Base-by-base conservation (phyloP, 2,888 invertebrate species). In the Tetrapedia diversipes region DNA sequence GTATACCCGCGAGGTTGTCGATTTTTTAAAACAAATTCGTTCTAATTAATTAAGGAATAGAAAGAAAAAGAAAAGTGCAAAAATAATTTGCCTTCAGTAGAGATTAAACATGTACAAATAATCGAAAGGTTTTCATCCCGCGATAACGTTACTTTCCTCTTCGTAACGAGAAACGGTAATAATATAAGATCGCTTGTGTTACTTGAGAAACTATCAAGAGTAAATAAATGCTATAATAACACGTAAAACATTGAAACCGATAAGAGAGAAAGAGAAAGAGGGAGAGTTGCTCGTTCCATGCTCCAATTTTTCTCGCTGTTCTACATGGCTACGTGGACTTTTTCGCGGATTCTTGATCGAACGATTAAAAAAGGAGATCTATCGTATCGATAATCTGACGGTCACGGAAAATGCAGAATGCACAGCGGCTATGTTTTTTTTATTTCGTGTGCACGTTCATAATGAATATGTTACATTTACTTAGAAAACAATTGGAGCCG, bases 41-140 rank as follows among this genome's bases (percentile, higher is more conserved):
- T 41, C 24, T 59, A 65, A 54, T 24, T 53, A n/a, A n/a, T 43
- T 45, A 61, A 19, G 16, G 39, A 61, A 29, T 24, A 27, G 54
- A 27, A 37, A 14, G 49, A 47, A 27, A 27, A 27, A 4, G n/a
- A 14, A 59, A 47, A 77, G 76, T 79, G 68, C 76, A 79, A 82
- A 79, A 67, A 45, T 45, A 29, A 49, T 73, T 79, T 74, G 79
- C 74, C 82, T 81, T 76, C 69, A 79, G 56, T 63, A 79, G 63
- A 71, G 51, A 63, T 63, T 65, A 54, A 57, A 59, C 24, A 41
- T 54, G 71, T 54, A 75, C 64, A 71, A 75, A 71, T 41, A 59
- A 68, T 47, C 11, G 19, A 22, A 54, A 19, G 29, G 10, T 49
- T 34, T 59, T 10, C 32, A 45, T 41, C 22, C 14, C n/a, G 11